These are phyloP conservation scores for Rhynchophorus ferrugineus DNA, from an alignment of 1,140 invertebrate species.

Conservation along the genomic window DNA sequence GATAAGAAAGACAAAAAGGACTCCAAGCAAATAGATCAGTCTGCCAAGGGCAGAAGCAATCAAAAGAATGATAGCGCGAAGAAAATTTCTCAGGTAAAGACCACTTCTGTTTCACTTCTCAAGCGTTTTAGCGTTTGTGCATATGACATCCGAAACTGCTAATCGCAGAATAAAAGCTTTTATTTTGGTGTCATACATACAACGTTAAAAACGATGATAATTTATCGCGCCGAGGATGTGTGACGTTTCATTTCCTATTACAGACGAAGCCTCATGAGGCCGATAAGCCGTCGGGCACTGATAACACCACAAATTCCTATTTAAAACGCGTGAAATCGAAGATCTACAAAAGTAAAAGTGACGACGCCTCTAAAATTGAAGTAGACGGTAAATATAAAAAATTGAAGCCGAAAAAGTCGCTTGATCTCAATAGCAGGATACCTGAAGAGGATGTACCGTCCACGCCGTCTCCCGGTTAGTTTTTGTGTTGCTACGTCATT, in stretches of 20 bases:
- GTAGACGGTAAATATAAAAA: slow-evolving; percentile 32
- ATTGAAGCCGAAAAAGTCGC: slow-evolving; percentile 24
- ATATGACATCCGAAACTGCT: too few relatives aligned
- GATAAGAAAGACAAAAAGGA: slow-evolving; percentile 11
- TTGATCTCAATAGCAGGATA: slow-evolving; percentile 25
- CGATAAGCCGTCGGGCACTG: slow-evolving; percentile 14
- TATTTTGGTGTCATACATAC: too few relatives aligned
- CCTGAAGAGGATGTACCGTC: slow-evolving; percentile 30
- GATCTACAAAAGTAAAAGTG: slow-evolving; percentile 38
- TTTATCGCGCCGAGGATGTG: too few relatives aligned
- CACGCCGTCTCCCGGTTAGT: slow-evolving; percentile 13
- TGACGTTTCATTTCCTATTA: background rate
- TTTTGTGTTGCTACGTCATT: background rate
- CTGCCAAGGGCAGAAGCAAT: slow-evolving; percentile 16
- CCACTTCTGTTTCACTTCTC: background rate
- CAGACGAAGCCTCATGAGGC: slow-evolving; percentile 11
- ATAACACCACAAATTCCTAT: slow-evolving; percentile 31
- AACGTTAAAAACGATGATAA: too few relatives aligned
- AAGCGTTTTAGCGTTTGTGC: too few relatives aligned
- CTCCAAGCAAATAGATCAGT: background rate
- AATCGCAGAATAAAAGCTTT: too few relatives aligned
- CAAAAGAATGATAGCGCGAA: slow-evolving; percentile 11
- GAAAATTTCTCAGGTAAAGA: slow-evolving; percentile 11
- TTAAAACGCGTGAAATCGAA: slow-evolving; percentile 38
- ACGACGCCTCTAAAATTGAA: slow-evolving; percentile 29